A percentile compares a stretch with the other conserved stretches of the same genome.
Evolutionary conservation across 2,888 invertebrate species (phyloP).

Genomic region (Suillia variegata): DNA sequence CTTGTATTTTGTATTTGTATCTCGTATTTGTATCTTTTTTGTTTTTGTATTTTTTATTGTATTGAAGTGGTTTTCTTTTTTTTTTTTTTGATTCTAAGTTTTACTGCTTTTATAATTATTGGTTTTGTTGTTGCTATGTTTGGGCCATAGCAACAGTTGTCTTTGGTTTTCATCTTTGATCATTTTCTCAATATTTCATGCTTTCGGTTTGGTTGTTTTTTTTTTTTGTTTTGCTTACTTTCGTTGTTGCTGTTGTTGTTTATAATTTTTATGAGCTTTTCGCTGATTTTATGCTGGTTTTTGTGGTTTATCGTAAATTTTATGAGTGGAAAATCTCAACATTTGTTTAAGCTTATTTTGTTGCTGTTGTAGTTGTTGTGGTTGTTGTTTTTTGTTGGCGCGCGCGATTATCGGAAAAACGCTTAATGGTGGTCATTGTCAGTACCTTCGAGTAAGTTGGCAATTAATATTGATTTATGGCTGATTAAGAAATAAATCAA

Average conservation of each 20-base stretch:
- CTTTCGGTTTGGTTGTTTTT: not conserved
- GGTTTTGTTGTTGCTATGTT: not conserved
- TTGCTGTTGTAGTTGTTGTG: too few species aligned
- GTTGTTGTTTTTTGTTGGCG: too few species aligned
- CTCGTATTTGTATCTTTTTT: too few species aligned
- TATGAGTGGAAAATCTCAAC: too few species aligned
- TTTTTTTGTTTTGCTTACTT: not conserved
- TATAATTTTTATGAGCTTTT: not conserved
- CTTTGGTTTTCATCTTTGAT: not conserved
- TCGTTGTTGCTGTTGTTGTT: not conserved
- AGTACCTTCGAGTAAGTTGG: too few species aligned
- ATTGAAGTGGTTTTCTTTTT: not conserved
- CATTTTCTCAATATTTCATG: not conserved
- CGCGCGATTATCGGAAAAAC: too few species aligned
- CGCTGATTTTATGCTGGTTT: not conserved
- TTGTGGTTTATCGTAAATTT: not conserved
- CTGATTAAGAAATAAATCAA: too few species aligned
- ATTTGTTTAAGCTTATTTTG: too few species aligned
- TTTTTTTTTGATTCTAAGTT: not conserved
- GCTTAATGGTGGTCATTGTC: too few species aligned
- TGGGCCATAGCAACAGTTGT: conserved; percentile 1
- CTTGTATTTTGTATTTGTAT: too few species aligned
- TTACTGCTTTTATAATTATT: not conserved
- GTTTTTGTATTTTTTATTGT: not conserved
- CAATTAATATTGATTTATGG: too few species aligned